Percentiles rank a stretch among this genome's conserved stretches.
Evolutionary conservation across 2,113 vertebrate genomes (phyloP).

Genomic region (Coracopsis vasa): DNA sequence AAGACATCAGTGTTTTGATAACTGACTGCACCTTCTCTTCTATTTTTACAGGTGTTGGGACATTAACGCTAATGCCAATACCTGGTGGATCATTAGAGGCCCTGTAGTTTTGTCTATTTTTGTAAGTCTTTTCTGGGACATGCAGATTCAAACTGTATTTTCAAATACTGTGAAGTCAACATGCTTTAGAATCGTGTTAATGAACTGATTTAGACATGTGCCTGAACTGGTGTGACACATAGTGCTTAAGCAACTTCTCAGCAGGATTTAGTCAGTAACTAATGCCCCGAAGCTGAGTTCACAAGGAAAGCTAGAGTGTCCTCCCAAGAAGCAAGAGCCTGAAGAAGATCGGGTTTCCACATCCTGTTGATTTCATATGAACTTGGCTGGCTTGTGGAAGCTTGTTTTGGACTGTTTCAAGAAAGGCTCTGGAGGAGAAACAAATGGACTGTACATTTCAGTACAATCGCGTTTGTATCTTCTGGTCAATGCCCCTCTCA

Average conservation of each 20-base stretch:
- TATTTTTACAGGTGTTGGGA: constrained; percentile 88
- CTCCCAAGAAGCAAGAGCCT: constrained; percentile 27
- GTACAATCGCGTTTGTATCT: constrained; percentile 24
- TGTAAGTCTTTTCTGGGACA: constrained; percentile 76
- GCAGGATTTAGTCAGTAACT: constrained; percentile 22
- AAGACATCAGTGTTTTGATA: background rate
- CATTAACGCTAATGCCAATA: constrained; percentile 78
- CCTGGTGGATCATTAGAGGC: constrained; percentile 94
- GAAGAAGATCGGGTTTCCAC: constrained; percentile 57
- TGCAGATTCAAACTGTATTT: background rate
- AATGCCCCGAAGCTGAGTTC: constrained; percentile 4
- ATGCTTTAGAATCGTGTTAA: background rate
- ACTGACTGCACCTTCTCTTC: constrained; percentile 19
- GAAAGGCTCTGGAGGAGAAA: background rate
- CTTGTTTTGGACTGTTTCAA: constrained; percentile 61
- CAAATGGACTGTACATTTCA: background rate
- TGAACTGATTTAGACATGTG: constrained; percentile 7
- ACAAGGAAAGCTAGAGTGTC: background rate
- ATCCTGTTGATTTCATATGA: constrained; percentile 61
- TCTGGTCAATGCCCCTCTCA: background rate
- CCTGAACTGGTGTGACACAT: constrained; percentile 10
- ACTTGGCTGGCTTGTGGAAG: constrained; percentile 47
- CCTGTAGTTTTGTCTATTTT: constrained; percentile 87
- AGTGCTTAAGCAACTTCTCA: constrained; percentile 48
- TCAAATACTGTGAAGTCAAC: background rate